Base-by-base conservation (phyloP, 2,888 invertebrate genomes). In the Dexiosoma caninum region DNA sequence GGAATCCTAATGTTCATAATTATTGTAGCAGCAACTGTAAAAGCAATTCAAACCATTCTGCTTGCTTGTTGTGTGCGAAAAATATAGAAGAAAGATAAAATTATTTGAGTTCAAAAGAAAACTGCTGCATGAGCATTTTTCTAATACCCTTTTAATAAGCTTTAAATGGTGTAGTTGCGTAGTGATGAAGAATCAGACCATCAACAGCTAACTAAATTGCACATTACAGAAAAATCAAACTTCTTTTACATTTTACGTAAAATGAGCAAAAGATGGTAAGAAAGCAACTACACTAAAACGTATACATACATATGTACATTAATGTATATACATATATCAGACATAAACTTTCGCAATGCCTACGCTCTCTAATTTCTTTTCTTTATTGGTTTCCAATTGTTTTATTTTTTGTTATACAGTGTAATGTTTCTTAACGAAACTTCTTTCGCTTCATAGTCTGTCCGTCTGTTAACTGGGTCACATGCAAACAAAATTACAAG, bases 71-170 rank as follows among this genome's bases (percentile, higher is more conserved):
- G 70, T 42, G 19, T 53, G 71, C 62, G 62, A 32, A 53, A 71
- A 44, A 62, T 35, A 44, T 21, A 23, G 66, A 6, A 55, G 46
- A 37, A 42, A 60, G 40, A 21, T 69, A 21, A 40, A 62, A 40
- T 35, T 27, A 57, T 57, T 67, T 49, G 27, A 35, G 64, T 59
- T 40, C 42, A 19, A 21, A 70, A 27, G 35, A 60, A 62, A 62
- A 51, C 14, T 76, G 32, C 72, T 60, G 78, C 62, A 78, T 80
- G 78, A 82, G 81, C 80, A 79, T 55, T 82, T 83, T 82, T 40
- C 44, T 60, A 75, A 75, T 75, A 80, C 71, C 57, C 78, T 62
- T 77, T 74, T 83, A 83, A 82, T 80, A 83, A 82, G 71, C 57
- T 72, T 62, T 51, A 72, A 77, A 81, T 72, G 60, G 72, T 81